These are phyloP conservation scores for Lysandra bellargus DNA, from an alignment of 2,888 invertebrate genomes.

Conservation along the genomic window DNA sequence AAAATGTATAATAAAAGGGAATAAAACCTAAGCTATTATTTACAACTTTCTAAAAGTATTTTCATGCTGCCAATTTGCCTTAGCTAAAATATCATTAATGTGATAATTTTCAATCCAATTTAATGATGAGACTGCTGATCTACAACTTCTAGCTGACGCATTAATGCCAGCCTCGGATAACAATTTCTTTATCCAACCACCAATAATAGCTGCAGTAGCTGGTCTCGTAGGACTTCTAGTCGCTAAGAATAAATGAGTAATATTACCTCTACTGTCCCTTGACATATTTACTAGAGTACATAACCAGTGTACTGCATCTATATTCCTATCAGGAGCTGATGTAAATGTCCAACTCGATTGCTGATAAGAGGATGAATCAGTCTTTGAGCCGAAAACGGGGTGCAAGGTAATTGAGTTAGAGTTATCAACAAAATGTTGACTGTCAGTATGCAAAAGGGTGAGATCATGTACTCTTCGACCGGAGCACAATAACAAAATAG, in stretches of 20 bases:
- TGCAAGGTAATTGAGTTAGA: constrained; percentile 37
- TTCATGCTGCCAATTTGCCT: too few relatives aligned
- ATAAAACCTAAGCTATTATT: too few relatives aligned
- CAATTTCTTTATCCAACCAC: background rate
- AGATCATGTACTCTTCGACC: constrained; percentile 42
- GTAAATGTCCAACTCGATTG: constrained; percentile 38
- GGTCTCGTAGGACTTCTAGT: background rate
- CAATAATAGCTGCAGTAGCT: background rate
- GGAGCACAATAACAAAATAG: constrained; percentile 37
- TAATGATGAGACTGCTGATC: too few relatives aligned
- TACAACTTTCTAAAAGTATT: too few relatives aligned
- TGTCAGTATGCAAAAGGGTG: constrained; percentile 36
- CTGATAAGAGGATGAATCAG: constrained; percentile 36
- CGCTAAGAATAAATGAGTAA: background rate
- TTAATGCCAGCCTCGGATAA: background rate
- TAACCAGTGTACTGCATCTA: constrained; percentile 35
- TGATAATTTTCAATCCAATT: too few relatives aligned
- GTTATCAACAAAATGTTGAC: background rate
- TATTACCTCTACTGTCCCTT: background rate
- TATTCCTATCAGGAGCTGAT: constrained; percentile 34
- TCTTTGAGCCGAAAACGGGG: constrained; percentile 41
- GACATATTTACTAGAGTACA: constrained; percentile 4
- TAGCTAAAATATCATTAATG: too few relatives aligned
- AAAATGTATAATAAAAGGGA: too few relatives aligned
- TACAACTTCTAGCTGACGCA: too few relatives aligned